Base-by-base conservation (phyloP, 1,140 invertebrate species). In the Neomicropteryx cornuta region DNA sequence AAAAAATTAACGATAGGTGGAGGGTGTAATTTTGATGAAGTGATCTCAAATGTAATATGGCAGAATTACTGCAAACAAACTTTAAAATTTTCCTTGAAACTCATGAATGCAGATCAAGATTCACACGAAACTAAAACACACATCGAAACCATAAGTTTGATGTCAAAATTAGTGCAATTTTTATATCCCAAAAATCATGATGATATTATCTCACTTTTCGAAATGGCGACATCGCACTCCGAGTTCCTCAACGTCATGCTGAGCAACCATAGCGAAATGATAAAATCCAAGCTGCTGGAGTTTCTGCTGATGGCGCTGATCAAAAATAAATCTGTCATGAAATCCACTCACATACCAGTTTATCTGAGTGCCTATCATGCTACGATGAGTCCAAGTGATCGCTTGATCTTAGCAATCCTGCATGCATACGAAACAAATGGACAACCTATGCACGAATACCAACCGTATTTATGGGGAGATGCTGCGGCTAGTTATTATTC, bases 401-500 rank as follows among this genome's bases (percentile, higher is more conserved):
- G 75, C 42, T 54, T 73, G 16, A 68, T 80, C 31, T 57, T 83
- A 35, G 60, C 66, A 16, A 69, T 83, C 45, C 51, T 83, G 21
- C 62, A 72, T 18, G 65, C 70, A 42, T 83, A 82, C 47, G 81
- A 83, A 55, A 56, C 51, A 21, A 65, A 70, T 33, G 67, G 68
- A 11, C 59, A 75, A 23, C 72, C 72, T 40, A 65, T 84, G 10
- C 65, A 71, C 30, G 66, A 78, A 58, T 87, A 75, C 48, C 77
- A 77, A 43, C 86, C 86, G 10, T 88, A 81, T 48, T 61, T 89
- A 1, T 89, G 81, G 77, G 84, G 87, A 4, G 74, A 75, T 51
- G 73, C 77, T 11, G 86, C 84, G 0, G 75, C 81, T 8, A 75
- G 72, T 21, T 76, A 84, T 56, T 87, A 87, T 47, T 77, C 79